phyloP scores from a whole-genome alignment of 2,113 vertebrate genomes.

The Dipodomys ordii region DNA sequence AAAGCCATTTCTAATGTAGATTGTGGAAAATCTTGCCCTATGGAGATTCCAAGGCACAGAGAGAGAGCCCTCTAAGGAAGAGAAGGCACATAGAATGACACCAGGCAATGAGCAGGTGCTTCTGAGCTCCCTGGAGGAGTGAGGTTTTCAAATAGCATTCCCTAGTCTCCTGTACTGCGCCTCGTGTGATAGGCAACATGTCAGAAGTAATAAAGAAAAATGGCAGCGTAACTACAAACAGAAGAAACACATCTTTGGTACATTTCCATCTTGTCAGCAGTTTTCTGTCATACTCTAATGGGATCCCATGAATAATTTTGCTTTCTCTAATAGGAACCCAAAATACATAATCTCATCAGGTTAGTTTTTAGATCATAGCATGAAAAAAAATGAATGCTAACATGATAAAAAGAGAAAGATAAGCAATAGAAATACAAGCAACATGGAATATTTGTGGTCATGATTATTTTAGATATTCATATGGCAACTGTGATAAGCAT shows the following conservation, averaged over 20 bases:
- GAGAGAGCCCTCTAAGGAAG: not conserved
- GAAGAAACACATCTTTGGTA: slow-evolving; percentile 72
- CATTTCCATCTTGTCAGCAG: slow-evolving; percentile 82
- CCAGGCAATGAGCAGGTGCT: slow-evolving; percentile 56
- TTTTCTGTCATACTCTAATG: slow-evolving; percentile 82
- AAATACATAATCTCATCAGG: slow-evolving; percentile 80
- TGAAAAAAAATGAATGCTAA: slow-evolving; percentile 72
- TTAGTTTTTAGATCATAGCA: slow-evolving; percentile 80
- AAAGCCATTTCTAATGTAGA: not conserved
- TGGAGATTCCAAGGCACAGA: slow-evolving; percentile 16
- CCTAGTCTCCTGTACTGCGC: not conserved
- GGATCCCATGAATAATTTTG: slow-evolving; percentile 84
- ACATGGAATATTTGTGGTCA: slow-evolving; percentile 74
- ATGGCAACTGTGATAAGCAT: slow-evolving; percentile 76
- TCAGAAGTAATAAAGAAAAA: slow-evolving; percentile 82
- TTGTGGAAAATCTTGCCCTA: not conserved
- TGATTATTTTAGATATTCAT: slow-evolving; percentile 81
- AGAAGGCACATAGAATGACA: not conserved
- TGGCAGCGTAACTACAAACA: slow-evolving; percentile 63
- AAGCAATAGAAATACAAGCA: slow-evolving; percentile 73
- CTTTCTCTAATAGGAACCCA: slow-evolving; percentile 82
- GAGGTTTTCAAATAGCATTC: slow-evolving; percentile 2
- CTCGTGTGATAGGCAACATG: slow-evolving; percentile 65
- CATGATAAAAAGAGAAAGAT: slow-evolving; percentile 74
- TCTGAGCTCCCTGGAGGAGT: slow-evolving; percentile 49